Percentiles rank a stretch among this genome's conserved stretches.
Conservation (phyloP, 1,140 invertebrate species). For the Colletes gigas region DNA sequence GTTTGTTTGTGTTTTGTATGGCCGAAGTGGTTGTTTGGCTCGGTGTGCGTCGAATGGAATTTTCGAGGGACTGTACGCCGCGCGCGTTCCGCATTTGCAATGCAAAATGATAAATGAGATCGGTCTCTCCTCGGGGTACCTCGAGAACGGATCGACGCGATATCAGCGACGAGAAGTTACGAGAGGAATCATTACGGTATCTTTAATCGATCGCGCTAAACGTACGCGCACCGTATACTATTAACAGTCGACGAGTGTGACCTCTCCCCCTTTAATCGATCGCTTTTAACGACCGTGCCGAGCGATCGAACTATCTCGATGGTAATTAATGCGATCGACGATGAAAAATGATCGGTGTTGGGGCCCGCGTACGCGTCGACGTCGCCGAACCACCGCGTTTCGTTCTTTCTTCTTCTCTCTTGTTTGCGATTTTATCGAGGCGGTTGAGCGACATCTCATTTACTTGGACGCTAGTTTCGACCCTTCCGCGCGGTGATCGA, state of each 20-base stretch:
- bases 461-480: neutral
- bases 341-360: slow-evolving; percentile 67
- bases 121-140: neutral
- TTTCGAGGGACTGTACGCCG: no score
- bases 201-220: slow-evolving; percentile 65
- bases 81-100: neutral
- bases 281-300: slow-evolving; percentile 65
- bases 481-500: slow-evolving; percentile 22
- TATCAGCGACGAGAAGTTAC: slow-evolving; percentile 42
- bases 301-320: slow-evolving; percentile 65
- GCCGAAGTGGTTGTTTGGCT: no score
- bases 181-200: slow-evolving; percentile 63
- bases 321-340: slow-evolving; percentile 70
- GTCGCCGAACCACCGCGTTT: slow-evolving; percentile 4
- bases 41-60: no score
- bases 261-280: slow-evolving; percentile 73
- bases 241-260: slow-evolving; percentile 63
- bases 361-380: slow-evolving; percentile 1
- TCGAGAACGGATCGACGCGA: slow-evolving; percentile 11
- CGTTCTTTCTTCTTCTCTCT: slow-evolving; percentile 10
- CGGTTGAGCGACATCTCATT: slow-evolving; percentile 31
- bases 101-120: slow-evolving; percentile 44
- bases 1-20: no score
- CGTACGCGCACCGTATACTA: slow-evolving; percentile 47
- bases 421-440: slow-evolving; percentile 44